Base-by-base conservation (phyloP, 2,888 invertebrate genomes). In the Euzetes globulus region DNA sequence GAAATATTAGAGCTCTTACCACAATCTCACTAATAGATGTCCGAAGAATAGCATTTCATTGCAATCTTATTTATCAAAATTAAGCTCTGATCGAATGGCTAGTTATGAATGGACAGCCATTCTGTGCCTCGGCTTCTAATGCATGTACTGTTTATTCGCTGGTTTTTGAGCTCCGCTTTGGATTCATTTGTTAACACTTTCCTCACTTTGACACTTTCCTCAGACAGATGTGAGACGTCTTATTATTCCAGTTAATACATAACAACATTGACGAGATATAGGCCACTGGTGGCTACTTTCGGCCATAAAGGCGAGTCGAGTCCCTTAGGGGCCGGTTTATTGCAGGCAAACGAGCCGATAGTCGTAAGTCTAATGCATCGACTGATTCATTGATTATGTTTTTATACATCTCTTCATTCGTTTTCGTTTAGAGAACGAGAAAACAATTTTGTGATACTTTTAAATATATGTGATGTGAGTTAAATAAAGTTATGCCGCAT, bases 401-500 rank as follows among this genome's bases (percentile, higher is more conserved):
- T 33, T 63, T 27, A 55, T 25, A 63, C 5, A n/a, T 63, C 63
- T 33, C 17, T 63, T 29, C 29, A 63, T 63, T 63, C 17, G 9
- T 27, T 63, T 63, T 63, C 63, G 63, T 27, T 63, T 63, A 63
- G 55, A 25, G 27, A 63, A 13, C 29, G 33, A 63, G 29, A 63
- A 63, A 63, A 63, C 33, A 63, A 63, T 63, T 63, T 50, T 55
- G 25, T 33, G 63, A 63, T 63, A 63, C 17, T 63, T 63, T 63
- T 63, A 63, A 63, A 63, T 63, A 63, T 33, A 63, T 63, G 22
- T 55, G 41, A 41, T 27, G 63, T 37, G 63, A 63, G 27, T 63
- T 63, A 63, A 63, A 63, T 63, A 63, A 63, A 63, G 63, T 63
- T 63, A 63, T 63, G 63, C 37, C 63, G 63, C 63, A 63, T 55